phyloP scores from a whole-genome alignment of 2,113 vertebrate genomes.

The Caranx melampygus region DNA sequence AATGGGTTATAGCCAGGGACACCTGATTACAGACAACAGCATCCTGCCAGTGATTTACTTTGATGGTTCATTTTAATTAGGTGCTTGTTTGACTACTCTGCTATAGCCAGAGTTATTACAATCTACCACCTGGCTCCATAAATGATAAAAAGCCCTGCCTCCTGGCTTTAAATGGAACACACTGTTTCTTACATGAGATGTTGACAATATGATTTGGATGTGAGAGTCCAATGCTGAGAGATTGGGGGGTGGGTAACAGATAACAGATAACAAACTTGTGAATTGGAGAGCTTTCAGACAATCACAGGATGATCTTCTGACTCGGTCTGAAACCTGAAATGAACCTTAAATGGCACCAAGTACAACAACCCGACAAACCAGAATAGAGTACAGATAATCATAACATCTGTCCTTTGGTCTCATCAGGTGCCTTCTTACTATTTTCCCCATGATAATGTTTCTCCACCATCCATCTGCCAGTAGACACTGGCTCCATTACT shows the following conservation, averaged over 20 bases:
- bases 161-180: background rate
- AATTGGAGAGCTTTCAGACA: background rate
- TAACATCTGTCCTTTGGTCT: background rate
- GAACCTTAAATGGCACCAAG: background rate
- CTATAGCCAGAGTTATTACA: slow-evolving; percentile 31
- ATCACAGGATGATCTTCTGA: background rate
- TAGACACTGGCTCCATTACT: background rate
- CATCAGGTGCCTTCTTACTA: background rate
- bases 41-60: slow-evolving; percentile 43
- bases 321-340: background rate
- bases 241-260: too few species aligned
- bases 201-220: background rate
- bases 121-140: slow-evolving; percentile 47
- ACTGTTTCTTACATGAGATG: background rate
- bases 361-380: background rate
- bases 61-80: slow-evolving; percentile 60
- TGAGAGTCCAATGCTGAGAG: background rate
- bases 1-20: slow-evolving; percentile 36
- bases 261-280: background rate
- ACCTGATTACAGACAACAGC: slow-evolving; percentile 38
- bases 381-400: background rate
- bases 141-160: slow-evolving; percentile 19
- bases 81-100: slow-evolving; percentile 56
- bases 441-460: too few species aligned
- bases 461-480: background rate